Percentiles rank a stretch among this genome's conserved stretches.
Conservation (phyloP, 2,797 vertebrate genomes). For the Cottoperca gobio region DNA sequence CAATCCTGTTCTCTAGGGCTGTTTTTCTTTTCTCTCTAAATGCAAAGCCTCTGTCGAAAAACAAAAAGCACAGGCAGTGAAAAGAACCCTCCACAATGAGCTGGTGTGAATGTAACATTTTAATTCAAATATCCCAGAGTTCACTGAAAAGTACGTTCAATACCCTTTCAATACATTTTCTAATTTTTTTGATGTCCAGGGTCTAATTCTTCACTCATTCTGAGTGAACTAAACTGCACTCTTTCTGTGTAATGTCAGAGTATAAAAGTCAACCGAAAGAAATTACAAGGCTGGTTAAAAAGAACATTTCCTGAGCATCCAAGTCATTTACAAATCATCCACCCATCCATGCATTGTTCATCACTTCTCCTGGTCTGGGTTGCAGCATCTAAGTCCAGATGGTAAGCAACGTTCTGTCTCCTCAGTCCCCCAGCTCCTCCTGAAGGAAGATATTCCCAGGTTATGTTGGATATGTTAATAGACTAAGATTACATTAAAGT, state of each 20-base stretch:
- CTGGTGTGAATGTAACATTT: background rate
- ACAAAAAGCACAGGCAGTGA: background rate
- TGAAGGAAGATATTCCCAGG: background rate
- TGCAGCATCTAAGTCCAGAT: background rate
- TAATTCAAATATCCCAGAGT: background rate
- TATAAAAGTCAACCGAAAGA: background rate
- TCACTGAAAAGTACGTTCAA: background rate
- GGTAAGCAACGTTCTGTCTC: background rate
- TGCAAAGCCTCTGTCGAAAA: background rate
- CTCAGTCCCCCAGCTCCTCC: background rate
- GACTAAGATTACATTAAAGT: too few relatives aligned
- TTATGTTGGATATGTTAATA: background rate
- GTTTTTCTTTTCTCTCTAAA: background rate
- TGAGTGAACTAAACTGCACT: background rate
- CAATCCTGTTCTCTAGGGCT: background rate
- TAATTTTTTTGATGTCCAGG: background rate
- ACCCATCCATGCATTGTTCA: background rate
- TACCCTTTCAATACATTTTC: background rate
- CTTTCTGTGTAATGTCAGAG: background rate
- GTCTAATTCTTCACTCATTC: background rate
- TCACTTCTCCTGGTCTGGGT: background rate
- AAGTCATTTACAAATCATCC: background rate
- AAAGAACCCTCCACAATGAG: constrained; percentile 1
- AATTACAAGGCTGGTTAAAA: background rate
- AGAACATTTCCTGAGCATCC: background rate